phyloP scores from a whole-genome alignment of 2,888 invertebrate genomes.

The Thereva unica region DNA sequence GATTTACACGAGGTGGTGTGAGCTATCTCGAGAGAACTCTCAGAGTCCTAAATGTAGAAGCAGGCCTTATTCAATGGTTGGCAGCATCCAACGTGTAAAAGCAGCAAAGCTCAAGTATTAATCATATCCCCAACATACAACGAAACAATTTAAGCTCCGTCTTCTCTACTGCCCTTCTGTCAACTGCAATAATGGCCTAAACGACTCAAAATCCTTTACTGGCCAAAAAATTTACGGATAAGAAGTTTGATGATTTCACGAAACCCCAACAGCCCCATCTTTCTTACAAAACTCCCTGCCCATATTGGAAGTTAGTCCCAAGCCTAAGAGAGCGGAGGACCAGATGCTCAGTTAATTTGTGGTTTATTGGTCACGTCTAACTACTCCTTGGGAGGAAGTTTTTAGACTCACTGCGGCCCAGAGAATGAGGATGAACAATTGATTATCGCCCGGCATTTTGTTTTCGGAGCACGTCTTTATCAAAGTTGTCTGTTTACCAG shows the following conservation, averaged over 20 bases:
- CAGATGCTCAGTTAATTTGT: slow-evolving; percentile 37
- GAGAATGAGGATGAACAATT: slow-evolving; percentile 28
- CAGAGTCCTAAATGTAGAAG: too few species aligned
- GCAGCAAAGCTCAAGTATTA: too few species aligned
- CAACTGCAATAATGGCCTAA: too few species aligned
- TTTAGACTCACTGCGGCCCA: slow-evolving; percentile 20
- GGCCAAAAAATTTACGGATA: neutral
- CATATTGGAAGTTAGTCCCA: neutral
- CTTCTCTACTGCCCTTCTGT: too few species aligned
- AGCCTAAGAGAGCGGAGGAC: slow-evolving; percentile 9
- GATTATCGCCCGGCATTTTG: slow-evolving; percentile 26
- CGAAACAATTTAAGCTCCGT: too few species aligned
- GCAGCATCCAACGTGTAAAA: too few species aligned
- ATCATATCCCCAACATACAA: too few species aligned
- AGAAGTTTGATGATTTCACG: slow-evolving; percentile 21
- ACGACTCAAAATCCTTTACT: too few species aligned
- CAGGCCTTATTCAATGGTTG: too few species aligned
- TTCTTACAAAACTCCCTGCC: neutral
- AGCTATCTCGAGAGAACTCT: too few species aligned
- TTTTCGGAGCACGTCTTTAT: slow-evolving; percentile 30
- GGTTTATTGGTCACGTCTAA: slow-evolving; percentile 38
- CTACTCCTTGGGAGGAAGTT: slow-evolving; percentile 24
- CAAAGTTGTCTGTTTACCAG: slow-evolving; percentile 34
- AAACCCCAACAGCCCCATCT: slow-evolving; percentile 12
- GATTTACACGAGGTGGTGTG: too few species aligned